Percentiles rank a stretch among this genome's conserved stretches.
phyloP scores from a whole-genome alignment of 2,797 vertebrate genomes.

The Heteromormyrus szaboi region DNA sequence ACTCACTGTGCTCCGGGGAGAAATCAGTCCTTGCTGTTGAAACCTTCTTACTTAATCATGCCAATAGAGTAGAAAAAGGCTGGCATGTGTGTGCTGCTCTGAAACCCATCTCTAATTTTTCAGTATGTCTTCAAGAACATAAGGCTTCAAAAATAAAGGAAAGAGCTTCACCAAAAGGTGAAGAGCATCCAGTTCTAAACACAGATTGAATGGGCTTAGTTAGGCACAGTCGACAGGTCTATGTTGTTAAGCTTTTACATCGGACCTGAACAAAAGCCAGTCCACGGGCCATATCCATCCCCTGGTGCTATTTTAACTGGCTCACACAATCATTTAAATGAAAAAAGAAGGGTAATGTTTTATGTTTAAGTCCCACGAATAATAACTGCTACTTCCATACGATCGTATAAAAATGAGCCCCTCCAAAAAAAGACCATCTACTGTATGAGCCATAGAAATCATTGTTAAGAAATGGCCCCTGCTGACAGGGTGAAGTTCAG shows the following conservation, averaged over 20 bases:
- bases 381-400: neutral
- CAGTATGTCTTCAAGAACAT: neutral
- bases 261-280: neutral
- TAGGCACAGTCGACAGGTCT: neutral
- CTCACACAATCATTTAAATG: neutral
- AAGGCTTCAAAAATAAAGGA: neutral
- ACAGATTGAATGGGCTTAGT: neutral
- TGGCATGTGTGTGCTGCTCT: neutral
- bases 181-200: neutral
- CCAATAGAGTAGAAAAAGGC: neutral
- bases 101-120: neutral
- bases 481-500: too few species aligned
- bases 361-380: neutral
- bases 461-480: neutral
- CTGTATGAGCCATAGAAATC: neutral
- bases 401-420: neutral
- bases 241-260: neutral
- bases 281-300: neutral
- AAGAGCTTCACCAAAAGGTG: neutral
- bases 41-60: neutral
- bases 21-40: neutral
- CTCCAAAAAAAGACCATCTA: neutral
- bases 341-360: neutral
- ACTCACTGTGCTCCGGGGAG: neutral
- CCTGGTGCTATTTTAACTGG: neutral